A percentile compares a stretch with the other conserved stretches of the same genome.
These are phyloP conservation scores for Apostichopus japonicus DNA, from an alignment of 35 echinoderm and acorn worm species.

Conservation along the genomic window DNA sequence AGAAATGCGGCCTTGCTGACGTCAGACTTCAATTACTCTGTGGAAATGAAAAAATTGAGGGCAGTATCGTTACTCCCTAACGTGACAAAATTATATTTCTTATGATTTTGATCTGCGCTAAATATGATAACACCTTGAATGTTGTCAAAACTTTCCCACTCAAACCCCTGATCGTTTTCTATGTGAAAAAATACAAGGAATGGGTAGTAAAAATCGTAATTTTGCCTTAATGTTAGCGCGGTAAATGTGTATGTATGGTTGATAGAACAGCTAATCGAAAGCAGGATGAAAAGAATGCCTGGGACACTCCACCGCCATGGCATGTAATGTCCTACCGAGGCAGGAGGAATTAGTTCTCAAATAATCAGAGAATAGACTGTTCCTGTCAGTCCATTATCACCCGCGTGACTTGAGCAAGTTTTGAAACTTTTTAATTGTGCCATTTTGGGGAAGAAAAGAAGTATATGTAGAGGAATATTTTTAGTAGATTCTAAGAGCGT, in stretches of 20 bases:
- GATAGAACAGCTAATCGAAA: slow-evolving; percentile 93
- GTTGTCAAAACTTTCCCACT: slow-evolving; percentile 35
- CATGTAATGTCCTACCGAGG: slow-evolving; percentile 99
- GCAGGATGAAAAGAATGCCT: slow-evolving; percentile 99
- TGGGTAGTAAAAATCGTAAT: slow-evolving; percentile 1
- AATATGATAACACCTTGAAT: slow-evolving; percentile 47
- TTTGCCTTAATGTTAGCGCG: neutral
- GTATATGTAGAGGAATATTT: slow-evolving; percentile 50
- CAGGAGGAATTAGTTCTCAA: slow-evolving; percentile 99
- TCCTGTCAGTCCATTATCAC: slow-evolving; percentile 98
- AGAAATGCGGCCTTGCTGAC: slow-evolving; percentile 99
- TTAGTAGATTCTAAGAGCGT: slow-evolving; percentile 61
- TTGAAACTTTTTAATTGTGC: slow-evolving; percentile 72
- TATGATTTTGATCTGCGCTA: slow-evolving; percentile 56
- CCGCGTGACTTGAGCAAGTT: slow-evolving; percentile 93
- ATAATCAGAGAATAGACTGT: slow-evolving; percentile 98
- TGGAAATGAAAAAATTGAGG: slow-evolving; percentile 96
- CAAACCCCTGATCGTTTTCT: neutral
- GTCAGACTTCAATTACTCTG: slow-evolving; percentile 99
- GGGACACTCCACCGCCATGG: slow-evolving; percentile 98
- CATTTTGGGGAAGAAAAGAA: slow-evolving; percentile 71
- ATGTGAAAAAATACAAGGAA: slow-evolving; percentile 26
- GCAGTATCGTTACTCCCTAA: slow-evolving; percentile 85
- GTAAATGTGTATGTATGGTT: slow-evolving; percentile 57
- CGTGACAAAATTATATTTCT: slow-evolving; percentile 30